phyloP scores from a whole-genome alignment of 2,888 invertebrate species.

The Xylota sylvarum region DNA sequence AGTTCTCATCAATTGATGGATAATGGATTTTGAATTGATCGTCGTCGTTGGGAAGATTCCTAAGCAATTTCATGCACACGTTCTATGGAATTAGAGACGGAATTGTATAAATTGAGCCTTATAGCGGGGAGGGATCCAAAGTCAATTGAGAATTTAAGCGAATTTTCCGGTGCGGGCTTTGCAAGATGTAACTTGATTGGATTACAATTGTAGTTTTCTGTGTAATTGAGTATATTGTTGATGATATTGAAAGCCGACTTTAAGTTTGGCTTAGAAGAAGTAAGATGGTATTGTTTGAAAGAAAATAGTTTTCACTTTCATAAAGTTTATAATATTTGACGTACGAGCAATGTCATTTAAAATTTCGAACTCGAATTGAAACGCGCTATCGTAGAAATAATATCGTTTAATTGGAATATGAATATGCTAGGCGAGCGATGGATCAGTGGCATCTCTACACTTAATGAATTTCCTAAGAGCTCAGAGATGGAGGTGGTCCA shows the following conservation, averaged over 20 bases:
- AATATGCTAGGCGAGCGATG: no score
- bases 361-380: neutral
- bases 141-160: constrained; percentile 43
- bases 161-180: constrained; percentile 37
- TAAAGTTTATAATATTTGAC: neutral
- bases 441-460: no score
- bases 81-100: neutral
- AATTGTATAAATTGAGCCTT: constrained; percentile 42
- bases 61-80: constrained; percentile 18
- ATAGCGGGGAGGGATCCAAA: constrained; percentile 2
- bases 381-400: no score
- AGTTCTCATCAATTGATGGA: constrained; percentile 53
- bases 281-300: neutral
- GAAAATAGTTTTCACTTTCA: neutral
- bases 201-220: constrained; percentile 7
- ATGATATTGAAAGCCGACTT: neutral
- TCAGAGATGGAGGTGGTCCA: no score
- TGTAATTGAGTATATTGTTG: constrained; percentile 4
- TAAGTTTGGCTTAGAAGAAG: neutral
- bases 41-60: constrained; percentile 27
- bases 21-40: constrained; percentile 65
- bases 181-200: constrained; percentile 29
- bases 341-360: neutral
- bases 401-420: no score
- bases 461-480: no score